phyloP scores from a whole-genome alignment of 2,888 invertebrate species.

The Heteropelma amictum region DNA sequence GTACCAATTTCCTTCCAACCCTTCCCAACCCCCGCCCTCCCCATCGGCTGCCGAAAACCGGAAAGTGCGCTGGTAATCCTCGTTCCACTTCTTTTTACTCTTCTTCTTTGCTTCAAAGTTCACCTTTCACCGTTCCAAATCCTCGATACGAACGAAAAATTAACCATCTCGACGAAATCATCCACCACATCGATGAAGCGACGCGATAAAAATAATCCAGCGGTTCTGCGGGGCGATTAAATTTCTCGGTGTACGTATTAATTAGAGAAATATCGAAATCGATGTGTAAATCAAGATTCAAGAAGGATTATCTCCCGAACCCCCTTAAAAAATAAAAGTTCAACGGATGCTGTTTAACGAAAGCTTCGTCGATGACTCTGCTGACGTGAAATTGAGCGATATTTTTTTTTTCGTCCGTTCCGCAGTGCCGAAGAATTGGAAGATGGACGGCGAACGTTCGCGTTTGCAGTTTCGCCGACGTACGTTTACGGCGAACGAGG shows the following conservation, averaged over 20 bases:
- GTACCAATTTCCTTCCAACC: constrained; percentile 46
- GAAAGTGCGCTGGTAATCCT: background rate
- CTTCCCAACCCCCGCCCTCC: background rate
- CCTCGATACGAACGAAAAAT: background rate
- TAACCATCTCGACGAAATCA: no score
- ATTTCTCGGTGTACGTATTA: no score
- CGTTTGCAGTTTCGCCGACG: background rate
- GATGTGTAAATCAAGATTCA: no score
- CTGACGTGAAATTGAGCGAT: no score
- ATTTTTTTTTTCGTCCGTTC: background rate
- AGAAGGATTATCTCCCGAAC: no score
- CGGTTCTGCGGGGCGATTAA: no score
- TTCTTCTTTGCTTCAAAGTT: background rate
- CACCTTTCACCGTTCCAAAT: background rate
- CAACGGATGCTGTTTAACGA: no score
- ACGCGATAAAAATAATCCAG: no score
- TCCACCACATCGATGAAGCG: no score
- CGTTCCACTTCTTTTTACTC: background rate
- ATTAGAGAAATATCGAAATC: no score
- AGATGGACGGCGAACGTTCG: constrained; percentile 10
- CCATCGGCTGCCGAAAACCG: constrained; percentile 5
- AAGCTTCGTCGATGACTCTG: no score
- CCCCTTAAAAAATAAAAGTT: no score
- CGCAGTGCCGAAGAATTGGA: background rate
- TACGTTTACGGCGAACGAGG: background rate